These are phyloP conservation scores for Meriones unguiculatus DNA, from an alignment of 2,113 vertebrate species.

Conservation along the genomic window DNA sequence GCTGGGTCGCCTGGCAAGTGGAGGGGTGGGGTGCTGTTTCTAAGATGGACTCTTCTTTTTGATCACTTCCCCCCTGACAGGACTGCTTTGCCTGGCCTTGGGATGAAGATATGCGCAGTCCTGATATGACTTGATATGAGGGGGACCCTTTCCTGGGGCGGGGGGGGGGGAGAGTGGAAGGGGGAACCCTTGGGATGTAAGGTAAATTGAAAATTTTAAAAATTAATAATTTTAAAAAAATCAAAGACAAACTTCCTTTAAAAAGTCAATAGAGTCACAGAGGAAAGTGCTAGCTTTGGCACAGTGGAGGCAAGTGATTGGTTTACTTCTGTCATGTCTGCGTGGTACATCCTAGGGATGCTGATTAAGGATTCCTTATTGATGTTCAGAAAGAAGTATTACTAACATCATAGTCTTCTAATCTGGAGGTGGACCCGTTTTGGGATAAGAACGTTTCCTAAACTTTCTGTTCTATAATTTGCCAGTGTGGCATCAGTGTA, in stretches of 20 bases:
- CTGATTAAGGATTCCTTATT: background rate
- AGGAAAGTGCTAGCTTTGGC: background rate
- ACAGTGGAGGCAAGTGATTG: background rate
- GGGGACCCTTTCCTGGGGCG: no score
- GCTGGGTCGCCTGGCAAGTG: no score
- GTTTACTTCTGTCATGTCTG: background rate
- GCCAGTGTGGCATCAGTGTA: background rate
- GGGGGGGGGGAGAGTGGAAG: no score
- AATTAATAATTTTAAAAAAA: no score
- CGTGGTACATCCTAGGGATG: background rate
- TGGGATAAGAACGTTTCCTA: constrained; percentile 26
- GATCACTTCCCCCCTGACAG: no score
- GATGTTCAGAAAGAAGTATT: constrained; percentile 14
- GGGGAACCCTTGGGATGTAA: no score
- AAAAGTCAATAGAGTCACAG: background rate
- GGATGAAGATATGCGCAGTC: no score
- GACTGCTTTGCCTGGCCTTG: no score
- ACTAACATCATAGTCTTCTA: background rate
- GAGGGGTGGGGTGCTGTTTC: no score
- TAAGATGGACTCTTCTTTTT: no score
- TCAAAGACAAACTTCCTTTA: background rate
- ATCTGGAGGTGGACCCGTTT: background rate
- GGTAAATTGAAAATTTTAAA: no score
- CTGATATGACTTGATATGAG: no score
- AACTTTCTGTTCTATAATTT: constrained; percentile 22